These are phyloP conservation scores for Cotesia chilonis DNA, from an alignment of 1,140 invertebrate genomes.

Conservation along the genomic window DNA sequence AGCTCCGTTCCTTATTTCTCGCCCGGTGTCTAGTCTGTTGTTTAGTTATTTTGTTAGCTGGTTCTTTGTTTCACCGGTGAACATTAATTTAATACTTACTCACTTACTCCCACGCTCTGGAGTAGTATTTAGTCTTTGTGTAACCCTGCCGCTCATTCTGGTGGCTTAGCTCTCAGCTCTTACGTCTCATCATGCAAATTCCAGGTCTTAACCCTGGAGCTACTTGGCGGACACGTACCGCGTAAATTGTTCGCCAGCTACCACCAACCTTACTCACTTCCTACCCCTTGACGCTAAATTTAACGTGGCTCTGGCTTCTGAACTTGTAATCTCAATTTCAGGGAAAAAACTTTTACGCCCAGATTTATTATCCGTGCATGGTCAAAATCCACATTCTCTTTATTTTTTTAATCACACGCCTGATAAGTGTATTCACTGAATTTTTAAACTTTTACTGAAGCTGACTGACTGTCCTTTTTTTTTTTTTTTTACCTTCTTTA, in stretches of 20 bases:
- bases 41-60: not conserved
- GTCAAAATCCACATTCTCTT: slow-evolving; percentile 16
- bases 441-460: too few species aligned
- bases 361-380: slow-evolving; percentile 21
- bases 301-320: slow-evolving; percentile 25
- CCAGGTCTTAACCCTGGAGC: slow-evolving; percentile 31
- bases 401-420: too few species aligned
- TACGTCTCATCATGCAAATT: slow-evolving; percentile 33
- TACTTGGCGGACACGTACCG: slow-evolving; percentile 33
- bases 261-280: too few species aligned
- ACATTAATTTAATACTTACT: too few species aligned
- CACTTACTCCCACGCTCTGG: too few species aligned
- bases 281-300: slow-evolving; percentile 30
- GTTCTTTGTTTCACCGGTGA: too few species aligned
- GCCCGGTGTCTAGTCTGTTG: not conserved
- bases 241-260: slow-evolving; percentile 31
- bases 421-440: too few species aligned
- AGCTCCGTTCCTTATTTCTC: not conserved
- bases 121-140: not conserved
- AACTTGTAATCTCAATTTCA: slow-evolving; percentile 38
- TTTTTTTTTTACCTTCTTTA: too few species aligned
- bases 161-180: slow-evolving; percentile 15
- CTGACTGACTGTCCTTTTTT: too few species aligned
- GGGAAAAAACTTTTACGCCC: slow-evolving; percentile 17
- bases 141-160: not conserved